Evolutionary conservation across 2,888 invertebrate genomes (phyloP).

Genomic region (Antitype chi): DNA sequence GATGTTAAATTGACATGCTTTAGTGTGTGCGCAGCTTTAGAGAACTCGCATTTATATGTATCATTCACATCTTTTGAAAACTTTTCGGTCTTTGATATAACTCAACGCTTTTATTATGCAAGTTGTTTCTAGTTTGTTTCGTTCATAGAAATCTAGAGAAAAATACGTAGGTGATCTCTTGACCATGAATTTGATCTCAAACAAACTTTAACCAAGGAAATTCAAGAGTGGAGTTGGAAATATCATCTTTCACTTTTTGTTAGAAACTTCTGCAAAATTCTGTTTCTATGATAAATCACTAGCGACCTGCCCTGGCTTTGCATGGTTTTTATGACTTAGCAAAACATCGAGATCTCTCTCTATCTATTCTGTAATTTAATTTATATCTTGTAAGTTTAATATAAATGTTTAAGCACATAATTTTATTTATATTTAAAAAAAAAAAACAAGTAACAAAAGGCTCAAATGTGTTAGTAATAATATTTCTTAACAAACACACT

Average conservation of each 20-base stretch:
- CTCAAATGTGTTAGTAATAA: no score
- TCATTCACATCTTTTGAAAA: slow-evolving; percentile 40
- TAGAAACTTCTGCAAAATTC: not conserved
- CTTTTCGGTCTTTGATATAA: slow-evolving; percentile 29
- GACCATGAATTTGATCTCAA: not conserved
- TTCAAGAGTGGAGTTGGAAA: not conserved
- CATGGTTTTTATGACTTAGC: no score
- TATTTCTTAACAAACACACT: no score
- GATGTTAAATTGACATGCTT: not conserved
- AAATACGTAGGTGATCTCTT: not conserved
- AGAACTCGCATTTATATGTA: slow-evolving; percentile 50
- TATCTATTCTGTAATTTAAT: no score
- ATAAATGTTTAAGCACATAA: no score
- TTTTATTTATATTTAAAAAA: no score
- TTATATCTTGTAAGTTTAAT: no score
- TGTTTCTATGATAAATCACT: not conserved
- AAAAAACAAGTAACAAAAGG: no score
- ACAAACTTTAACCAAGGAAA: not conserved
- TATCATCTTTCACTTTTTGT: not conserved
- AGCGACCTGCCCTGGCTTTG: not conserved
- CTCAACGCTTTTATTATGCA: slow-evolving; percentile 30
- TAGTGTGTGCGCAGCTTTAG: slow-evolving; percentile 4
- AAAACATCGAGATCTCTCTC: not conserved
- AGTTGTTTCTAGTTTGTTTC: slow-evolving; percentile 15
- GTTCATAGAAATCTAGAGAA: not conserved